Percentiles rank a stretch among this genome's conserved stretches.
Evolutionary conservation across 2,113 vertebrate genomes (phyloP).

Genomic region (cattle (Bos taurus)): ARS-UCD2.0 NC_037334.1:104908501-104909000

Average conservation of each 20-base stretch:
- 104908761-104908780: background rate
- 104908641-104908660: too few relatives aligned
- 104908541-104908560: background rate
- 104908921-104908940: background rate
- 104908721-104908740: background rate
- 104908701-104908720: background rate
- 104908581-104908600: background rate
- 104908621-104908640: background rate
- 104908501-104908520: background rate
- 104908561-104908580: conserved; percentile 18
- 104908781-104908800: background rate
- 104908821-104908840: background rate
- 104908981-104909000: background rate
- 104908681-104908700: too few relatives aligned
- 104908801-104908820: background rate
- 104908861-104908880: background rate
- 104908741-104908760: background rate
- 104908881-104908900: background rate
- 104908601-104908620: background rate
- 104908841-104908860: background rate
- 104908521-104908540: background rate
- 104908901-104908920: background rate
- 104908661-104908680: too few relatives aligned
- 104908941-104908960: background rate
- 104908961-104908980: background rate